These are phyloP conservation scores for Catamblyrhynchus diadema DNA, from an alignment of 2,797 vertebrate genomes.

Conservation along the genomic window DNA sequence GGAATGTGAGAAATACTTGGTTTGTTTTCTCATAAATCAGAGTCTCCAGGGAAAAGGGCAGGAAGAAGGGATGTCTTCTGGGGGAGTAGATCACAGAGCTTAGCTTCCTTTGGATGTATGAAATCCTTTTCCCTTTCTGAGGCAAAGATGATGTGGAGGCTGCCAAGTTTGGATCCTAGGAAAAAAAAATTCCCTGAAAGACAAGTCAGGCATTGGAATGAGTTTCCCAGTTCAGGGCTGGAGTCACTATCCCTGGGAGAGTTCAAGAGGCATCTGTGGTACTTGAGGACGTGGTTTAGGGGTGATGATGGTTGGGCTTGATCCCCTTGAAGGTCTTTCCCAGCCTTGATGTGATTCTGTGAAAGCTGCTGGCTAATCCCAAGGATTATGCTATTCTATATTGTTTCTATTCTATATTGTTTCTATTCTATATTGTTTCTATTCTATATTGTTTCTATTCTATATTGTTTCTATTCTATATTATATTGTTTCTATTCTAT, in stretches of 20 bases:
- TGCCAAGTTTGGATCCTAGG: background rate
- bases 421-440: too few relatives aligned
- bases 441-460: too few relatives aligned
- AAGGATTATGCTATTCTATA: background rate
- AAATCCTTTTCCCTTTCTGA: background rate
- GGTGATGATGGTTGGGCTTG: background rate
- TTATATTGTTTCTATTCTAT: too few relatives aligned
- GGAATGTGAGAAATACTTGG: background rate
- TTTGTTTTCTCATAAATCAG: background rate
- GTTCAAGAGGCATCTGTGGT: background rate
- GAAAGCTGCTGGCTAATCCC: background rate
- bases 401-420: too few relatives aligned
- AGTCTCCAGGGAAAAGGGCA: background rate
- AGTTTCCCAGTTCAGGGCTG: background rate
- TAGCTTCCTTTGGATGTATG: background rate
- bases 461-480: too few relatives aligned
- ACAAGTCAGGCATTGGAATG: background rate
- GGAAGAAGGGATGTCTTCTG: background rate
- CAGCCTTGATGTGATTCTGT: background rate
- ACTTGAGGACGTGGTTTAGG: background rate
- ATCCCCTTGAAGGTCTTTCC: background rate
- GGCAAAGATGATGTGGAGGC: background rate
- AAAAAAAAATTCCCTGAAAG: background rate
- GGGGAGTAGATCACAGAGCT: background rate
- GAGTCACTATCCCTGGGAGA: background rate